Conservation (phyloP, 2,797 vertebrate genomes). For the Pipistrellus pygmaeus region DNA sequence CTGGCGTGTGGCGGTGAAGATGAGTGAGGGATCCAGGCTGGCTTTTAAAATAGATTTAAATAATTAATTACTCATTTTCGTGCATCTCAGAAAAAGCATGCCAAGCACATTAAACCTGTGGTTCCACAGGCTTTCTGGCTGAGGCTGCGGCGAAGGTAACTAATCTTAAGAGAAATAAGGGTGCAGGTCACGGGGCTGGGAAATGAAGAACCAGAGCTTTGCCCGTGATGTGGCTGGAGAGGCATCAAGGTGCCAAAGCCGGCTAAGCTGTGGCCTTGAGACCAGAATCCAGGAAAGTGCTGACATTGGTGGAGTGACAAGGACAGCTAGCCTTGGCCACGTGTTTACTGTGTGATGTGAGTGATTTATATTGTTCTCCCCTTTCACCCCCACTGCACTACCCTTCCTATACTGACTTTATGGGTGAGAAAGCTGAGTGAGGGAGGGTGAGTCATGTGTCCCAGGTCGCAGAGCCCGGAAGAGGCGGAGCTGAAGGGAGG, state of each 20-base stretch:
- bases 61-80: not conserved
- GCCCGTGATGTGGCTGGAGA: not conserved
- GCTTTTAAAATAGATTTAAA: not conserved
- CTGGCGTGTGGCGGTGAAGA: not conserved
- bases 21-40: not conserved
- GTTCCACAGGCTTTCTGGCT: not conserved
- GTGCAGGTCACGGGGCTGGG: not conserved
- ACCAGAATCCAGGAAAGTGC: not conserved
- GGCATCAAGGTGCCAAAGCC: not conserved
- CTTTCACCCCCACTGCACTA: constrained; percentile 6
- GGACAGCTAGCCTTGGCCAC: not conserved
- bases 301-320: not conserved
- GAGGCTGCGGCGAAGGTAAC: not conserved
- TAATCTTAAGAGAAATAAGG: not conserved
- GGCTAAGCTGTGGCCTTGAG: not conserved
- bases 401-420: not conserved
- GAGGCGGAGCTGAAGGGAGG: not conserved
- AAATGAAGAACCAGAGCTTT: not conserved
- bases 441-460: not conserved
- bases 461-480: not conserved
- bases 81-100: not conserved
- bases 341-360: not conserved
- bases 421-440: not conserved
- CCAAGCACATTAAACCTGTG: not conserved
- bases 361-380: not conserved